Percentiles rank a stretch among this genome's conserved stretches.
phyloP scores from a whole-genome alignment of 2,888 invertebrate genomes.

The Diarsia dahlii region DNA sequence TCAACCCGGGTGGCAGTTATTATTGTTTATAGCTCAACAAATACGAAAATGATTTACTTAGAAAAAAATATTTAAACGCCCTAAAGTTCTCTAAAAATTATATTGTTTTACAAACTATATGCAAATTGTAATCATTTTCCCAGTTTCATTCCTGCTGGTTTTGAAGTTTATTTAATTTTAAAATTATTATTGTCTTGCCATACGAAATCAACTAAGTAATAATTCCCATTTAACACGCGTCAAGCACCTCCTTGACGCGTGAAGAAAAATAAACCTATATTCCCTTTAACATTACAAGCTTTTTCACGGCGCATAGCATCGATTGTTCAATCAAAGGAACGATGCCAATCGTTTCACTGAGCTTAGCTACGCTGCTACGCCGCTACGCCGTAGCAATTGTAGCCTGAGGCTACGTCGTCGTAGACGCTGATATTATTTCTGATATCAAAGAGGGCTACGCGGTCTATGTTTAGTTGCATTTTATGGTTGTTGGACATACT shows the following conservation, averaged over 20 bases:
- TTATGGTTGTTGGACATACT: background rate
- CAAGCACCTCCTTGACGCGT: background rate
- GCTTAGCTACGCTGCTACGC: conserved; percentile 55
- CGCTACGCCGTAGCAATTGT: conserved; percentile 61
- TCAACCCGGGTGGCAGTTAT: too few species aligned
- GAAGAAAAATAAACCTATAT: conserved; percentile 37
- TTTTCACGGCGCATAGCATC: conserved; percentile 39
- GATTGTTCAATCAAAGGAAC: conserved; percentile 62
- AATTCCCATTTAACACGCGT: background rate
- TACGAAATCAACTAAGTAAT: background rate
- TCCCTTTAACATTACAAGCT: conserved; percentile 27
- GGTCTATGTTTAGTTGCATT: conserved; percentile 6
- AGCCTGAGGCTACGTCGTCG: conserved; percentile 53
- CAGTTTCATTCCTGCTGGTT: background rate
- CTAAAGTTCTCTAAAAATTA: too few species aligned
- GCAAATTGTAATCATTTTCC: background rate
- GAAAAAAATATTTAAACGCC: too few species aligned
- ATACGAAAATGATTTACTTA: too few species aligned
- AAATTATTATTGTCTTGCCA: background rate
- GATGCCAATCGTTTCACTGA: conserved; percentile 42
- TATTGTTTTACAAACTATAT: background rate
- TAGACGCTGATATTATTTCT: conserved; percentile 45
- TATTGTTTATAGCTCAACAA: too few species aligned
- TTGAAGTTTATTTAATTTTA: background rate
- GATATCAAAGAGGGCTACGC: conserved; percentile 13